Evolutionary conservation across 2,888 invertebrate genomes (phyloP), one percentile per base, ranked within the genome.

Genomic region (Trissoscelio sp.): DNA sequence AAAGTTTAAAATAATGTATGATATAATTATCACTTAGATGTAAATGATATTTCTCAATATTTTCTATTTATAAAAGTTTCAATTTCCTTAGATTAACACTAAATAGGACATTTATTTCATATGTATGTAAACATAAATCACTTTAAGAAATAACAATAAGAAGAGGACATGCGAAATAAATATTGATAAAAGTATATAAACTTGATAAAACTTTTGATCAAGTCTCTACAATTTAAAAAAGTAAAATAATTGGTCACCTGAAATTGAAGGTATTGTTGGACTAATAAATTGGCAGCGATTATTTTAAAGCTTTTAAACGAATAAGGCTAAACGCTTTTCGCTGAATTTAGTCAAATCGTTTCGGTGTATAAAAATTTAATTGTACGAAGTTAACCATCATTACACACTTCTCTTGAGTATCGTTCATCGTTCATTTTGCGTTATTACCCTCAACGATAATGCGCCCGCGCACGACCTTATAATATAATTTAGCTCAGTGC

Each of bases 381-480:
- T 81, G 70, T 75, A 75, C 39, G 37, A 51, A 80, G 70, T 80
- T 80, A 70, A 51, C 70, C 64, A 53, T 80, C 75, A 75, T 80
- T 80, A 75, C 74, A 57, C 73, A 67, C 64, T 69, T 74, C 60
- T 70, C 69, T 20, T 11, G 37, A 48, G 57, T 62, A 67, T 74
- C 62, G 79, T 62, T 62, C 60, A 53, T 80, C 80, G 74, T 70
- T 75, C 75, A 74, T 80, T 75, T 75, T 75, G 64, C 66, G 66
- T 66, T 80, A 80, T 80, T 80, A 80, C 70, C 42, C 57, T 34
- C 53, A 57, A 74, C 62, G 73, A 79, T 79, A 79, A 79, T 79
- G 67, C 62, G 67, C 72, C 31, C 53, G 79, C 73, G 79, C 62
- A 58, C 55, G 69, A 69, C 69, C 74, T 80, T 80, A 80, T 80